Evolutionary conservation across 2,888 invertebrate species (phyloP), one percentile per base, ranked within the genome.

Genomic region (Panopea generosa): DNA sequence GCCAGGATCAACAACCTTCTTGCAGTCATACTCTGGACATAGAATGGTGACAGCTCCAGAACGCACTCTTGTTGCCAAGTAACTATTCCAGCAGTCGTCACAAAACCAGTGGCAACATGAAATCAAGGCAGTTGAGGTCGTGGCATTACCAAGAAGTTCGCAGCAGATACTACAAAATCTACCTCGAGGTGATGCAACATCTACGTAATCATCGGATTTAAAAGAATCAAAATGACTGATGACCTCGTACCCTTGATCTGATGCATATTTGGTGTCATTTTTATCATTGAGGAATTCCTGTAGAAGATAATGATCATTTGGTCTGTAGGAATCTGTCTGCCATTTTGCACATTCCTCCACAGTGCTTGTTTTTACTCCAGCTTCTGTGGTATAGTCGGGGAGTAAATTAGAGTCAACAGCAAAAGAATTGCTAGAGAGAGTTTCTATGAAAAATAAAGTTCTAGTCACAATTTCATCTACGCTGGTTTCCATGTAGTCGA

Each of bases 51-150:
- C 22, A 0, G 77, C 52, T 1, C 79, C 83, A 24, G 60, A 67
- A 33, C 11, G 33, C 29, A 83, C 68, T 38, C 66, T 38, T 3
- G 72, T 74, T 49, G 66, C 53, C 14, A 84, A 56, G 57, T 86
- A 81, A 14, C 81, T 78, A 38, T 24, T 45, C 87, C 87, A 87
- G 55, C 87, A 87, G 3, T 40, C 33, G 57, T 84, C 77, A 67
- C 87, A 87, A 66, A 85, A 85, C 87, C 86, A 86, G 59, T 87
- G 87, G 18, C 80, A 71, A 52, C 87, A 87, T 0, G 67, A 27
- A 24, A 77, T 67, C 1, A 87, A 52, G 9, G 82, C 73, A 20
- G 84, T 84, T 7, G 82, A 78, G 9, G 63, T 24, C 2, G 26
- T 53, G 14, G 24, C 43, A 2, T 55, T 66, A 3, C 52, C 68